A percentile compares a stretch with the other conserved stretches of the same genome.
These are phyloP conservation scores for Aplodontia rufa DNA, from an alignment of 2,113 vertebrate genomes.

Conservation along the genomic window DNA sequence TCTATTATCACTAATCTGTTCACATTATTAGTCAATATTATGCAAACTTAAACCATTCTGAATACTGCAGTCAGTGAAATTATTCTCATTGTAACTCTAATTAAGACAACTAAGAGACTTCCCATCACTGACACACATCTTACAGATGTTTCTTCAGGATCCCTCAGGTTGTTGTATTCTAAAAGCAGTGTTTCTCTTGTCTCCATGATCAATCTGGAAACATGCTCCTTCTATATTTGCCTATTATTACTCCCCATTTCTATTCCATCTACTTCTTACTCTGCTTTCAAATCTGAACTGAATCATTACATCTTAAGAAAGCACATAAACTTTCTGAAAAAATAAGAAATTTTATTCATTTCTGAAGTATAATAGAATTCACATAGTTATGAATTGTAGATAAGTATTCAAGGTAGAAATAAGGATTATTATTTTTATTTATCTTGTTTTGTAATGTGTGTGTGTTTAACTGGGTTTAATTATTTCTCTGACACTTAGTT, in stretches of 20 bases:
- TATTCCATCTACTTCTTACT: background rate
- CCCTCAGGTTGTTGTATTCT: background rate
- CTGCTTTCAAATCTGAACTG: background rate
- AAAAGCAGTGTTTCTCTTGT: background rate
- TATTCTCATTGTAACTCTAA: background rate
- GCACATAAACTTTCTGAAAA: background rate
- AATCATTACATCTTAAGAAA: background rate
- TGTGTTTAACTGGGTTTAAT: background rate
- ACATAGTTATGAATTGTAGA: background rate
- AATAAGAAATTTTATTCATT: background rate
- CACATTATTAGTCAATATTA: background rate
- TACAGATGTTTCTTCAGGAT: background rate
- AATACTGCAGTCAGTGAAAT: background rate
- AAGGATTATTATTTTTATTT: background rate
- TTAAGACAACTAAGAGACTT: background rate
- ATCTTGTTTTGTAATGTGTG: too few relatives aligned
- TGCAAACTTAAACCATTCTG: background rate
- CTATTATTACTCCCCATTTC: background rate
- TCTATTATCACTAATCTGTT: background rate
- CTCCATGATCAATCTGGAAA: background rate
- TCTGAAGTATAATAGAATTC: background rate
- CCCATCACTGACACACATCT: too few relatives aligned
- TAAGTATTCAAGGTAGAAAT: background rate
- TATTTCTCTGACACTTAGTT: too few relatives aligned
- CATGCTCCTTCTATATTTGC: fast-evolving